Conservation (phyloP, 2,113 vertebrate species). For the Sinosuthora webbiana region DNA sequence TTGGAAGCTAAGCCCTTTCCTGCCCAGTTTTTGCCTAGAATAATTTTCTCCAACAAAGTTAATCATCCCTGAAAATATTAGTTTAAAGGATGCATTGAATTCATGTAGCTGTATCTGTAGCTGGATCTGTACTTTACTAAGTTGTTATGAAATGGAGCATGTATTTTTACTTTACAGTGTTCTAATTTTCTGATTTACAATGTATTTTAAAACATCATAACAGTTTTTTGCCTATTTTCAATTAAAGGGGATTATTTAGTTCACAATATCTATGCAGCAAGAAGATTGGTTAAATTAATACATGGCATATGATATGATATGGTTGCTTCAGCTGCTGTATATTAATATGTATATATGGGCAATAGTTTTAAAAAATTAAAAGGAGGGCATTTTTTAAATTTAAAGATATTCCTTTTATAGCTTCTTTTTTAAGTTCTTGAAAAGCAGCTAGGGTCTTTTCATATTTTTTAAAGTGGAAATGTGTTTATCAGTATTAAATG, state of each 20-base stretch:
- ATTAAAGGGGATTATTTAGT: not conserved
- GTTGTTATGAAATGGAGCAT: not conserved
- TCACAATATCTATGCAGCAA: not conserved
- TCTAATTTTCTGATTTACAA: not conserved
- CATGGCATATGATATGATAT: not conserved
- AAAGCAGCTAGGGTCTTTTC: not conserved
- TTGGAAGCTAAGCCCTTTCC: not conserved
- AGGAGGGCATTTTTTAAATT: not conserved
- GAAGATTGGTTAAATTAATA: not conserved
- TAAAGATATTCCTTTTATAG: not conserved
- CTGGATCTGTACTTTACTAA: not conserved
- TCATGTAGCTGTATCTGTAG: not conserved
- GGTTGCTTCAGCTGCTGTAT: not conserved
- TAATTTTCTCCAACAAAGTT: not conserved
- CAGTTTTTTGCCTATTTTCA: not conserved
- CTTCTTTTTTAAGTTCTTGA: not conserved
- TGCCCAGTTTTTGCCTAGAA: not conserved
- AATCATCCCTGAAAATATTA: not conserved
- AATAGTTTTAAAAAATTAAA: not conserved
- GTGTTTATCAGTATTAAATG: not conserved
- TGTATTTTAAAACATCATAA: not conserved
- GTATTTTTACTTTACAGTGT: not conserved
- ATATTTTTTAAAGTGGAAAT: not conserved
- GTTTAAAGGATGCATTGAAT: not conserved
- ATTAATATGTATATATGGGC: not conserved